Percentiles rank a stretch among this genome's conserved stretches.
These are phyloP conservation scores for Leptatherina wallacei DNA, from an alignment of 2,797 vertebrate species.

Conservation along the genomic window DNA sequence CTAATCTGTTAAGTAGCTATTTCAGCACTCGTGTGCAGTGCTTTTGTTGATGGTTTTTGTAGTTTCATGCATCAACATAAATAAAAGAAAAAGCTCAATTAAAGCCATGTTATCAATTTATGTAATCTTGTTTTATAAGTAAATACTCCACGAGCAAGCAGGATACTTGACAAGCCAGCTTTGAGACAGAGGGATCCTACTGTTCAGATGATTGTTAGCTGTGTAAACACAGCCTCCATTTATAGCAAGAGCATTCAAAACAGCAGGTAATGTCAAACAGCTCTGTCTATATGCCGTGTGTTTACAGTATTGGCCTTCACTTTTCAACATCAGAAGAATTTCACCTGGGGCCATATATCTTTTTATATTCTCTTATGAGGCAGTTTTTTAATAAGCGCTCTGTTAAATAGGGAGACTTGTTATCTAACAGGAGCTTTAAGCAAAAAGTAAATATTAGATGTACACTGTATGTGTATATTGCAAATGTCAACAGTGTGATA, in stretches of 20 bases:
- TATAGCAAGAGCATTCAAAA: conserved; percentile 59
- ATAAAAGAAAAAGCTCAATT: not conserved
- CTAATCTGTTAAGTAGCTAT: conserved; percentile 70
- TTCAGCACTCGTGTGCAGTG: conserved; percentile 24
- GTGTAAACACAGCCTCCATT: conserved; percentile 68
- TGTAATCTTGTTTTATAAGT: conserved; percentile 22
- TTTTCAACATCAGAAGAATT: conserved; percentile 18
- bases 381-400: not conserved
- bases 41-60: conserved; percentile 23
- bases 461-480: not conserved
- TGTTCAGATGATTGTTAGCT: conserved; percentile 64
- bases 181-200: conserved; percentile 19
- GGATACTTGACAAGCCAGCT: conserved; percentile 51
- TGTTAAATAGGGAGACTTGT: not conserved
- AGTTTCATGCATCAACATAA: conserved; percentile 9
- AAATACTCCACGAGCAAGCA: conserved; percentile 30
- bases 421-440: conserved; percentile 12
- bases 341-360: not conserved
- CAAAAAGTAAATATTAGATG: conserved; percentile 14
- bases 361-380: conserved; percentile 1
- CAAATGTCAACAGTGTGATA: conserved; percentile 7
- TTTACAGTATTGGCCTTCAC: conserved; percentile 17
- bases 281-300: conserved; percentile 29
- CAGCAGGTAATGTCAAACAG: conserved; percentile 50
- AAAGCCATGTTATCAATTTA: conserved; percentile 19